Evolutionary conservation across 1,140 invertebrate genomes (phyloP), one percentile per base, ranked within the genome.

Genomic region (Macrocentrus cingulum): DNA sequence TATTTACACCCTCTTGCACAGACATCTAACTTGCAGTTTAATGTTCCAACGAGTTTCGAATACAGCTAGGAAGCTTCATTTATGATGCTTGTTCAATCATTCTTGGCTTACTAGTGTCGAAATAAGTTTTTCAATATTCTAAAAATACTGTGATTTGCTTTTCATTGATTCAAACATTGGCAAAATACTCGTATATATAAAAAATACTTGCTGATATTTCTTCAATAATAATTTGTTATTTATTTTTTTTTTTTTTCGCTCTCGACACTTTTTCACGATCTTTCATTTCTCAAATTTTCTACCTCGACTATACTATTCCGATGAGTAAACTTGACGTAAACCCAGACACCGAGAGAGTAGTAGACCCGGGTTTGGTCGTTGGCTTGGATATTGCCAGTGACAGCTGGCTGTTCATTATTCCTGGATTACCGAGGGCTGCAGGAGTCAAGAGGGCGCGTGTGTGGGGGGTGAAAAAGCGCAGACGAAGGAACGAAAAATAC

Each of bases 331-430:
- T 70, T 69, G 62, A 62, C 59, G 56, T 62, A 15, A 61, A 62
- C 63, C 69, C 63, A 60, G 66, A 67, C 68, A 65, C 66, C 62
- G 9, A 8, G 22, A 41, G 52, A 29, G 51, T 23, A 23, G 20
- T 25, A 15, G n/a, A 20, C 29, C 15, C 8, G 18, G 53, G 52
- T 29, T 23, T 13, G 51, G 41, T 64, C 64, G 59, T 63, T 66
- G 67, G 66, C 59, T 62, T 60, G 62, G 65, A 63, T 70, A 70
- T 73, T 77, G 70, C 67, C 61, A 71, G 68, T 71, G 73, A 75
- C 75, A 75, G 67, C 70, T 71, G 68, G 63, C 68, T 75, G 73
- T 77, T 75, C 73, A 75, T 77, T 75, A 77, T 75, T 77, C 70
- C 66, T 63, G 70, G 70, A 75, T 77, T 75, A 77, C 66, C 61